Conservation (phyloP, 2,888 invertebrate genomes). For the Heliconius cydno region DNA sequence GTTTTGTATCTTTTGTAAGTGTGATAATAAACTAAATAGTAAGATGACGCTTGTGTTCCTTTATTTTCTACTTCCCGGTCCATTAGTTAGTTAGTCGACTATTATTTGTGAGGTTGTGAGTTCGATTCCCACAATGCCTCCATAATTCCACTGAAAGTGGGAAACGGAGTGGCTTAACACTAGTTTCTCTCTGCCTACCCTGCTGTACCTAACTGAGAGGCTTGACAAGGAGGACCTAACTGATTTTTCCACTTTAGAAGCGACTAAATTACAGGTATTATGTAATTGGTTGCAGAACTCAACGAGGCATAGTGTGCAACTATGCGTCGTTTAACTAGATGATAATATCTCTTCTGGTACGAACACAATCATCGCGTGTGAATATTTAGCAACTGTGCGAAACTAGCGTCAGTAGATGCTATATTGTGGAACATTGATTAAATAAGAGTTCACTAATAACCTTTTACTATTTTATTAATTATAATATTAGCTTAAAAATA, state of each 20-base stretch:
- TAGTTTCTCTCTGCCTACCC: no score
- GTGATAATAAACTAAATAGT: slow-evolving; percentile 81
- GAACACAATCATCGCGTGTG: neutral
- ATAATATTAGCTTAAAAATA: no score
- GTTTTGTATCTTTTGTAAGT: slow-evolving; percentile 82
- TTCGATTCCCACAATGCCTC: no score
- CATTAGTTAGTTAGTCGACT: neutral
- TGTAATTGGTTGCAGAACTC: neutral
- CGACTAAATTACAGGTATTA: neutral
- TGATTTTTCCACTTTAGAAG: no score
- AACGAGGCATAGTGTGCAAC: no score
- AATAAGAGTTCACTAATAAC: neutral
- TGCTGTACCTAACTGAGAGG: no score
- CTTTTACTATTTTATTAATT: no score
- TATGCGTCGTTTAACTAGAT: neutral
- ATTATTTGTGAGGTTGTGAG: neutral
- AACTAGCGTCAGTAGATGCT: neutral
- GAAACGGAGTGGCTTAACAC: no score
- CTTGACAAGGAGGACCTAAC: no score
- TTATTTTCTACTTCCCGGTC: slow-evolving; percentile 47
- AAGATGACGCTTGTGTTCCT: slow-evolving; percentile 60
- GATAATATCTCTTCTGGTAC: neutral
- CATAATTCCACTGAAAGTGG: no score
- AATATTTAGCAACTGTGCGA: neutral
- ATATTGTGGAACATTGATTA: neutral